phyloP scores from a whole-genome alignment of 2,888 invertebrate species.

The Meteorus cinctellus region DNA sequence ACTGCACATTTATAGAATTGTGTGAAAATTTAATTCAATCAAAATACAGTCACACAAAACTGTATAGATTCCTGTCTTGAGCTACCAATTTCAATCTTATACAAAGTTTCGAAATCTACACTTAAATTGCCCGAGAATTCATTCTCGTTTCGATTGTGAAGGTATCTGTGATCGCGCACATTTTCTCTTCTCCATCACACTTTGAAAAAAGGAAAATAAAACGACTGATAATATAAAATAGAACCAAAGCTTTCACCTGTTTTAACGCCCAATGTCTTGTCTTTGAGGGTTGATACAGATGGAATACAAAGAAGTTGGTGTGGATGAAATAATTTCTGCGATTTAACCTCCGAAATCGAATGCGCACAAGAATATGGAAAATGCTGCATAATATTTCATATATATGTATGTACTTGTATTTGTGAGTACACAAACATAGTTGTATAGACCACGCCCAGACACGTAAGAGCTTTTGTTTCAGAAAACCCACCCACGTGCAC shows the following conservation, averaged over 20 bases:
- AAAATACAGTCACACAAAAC: too few relatives aligned
- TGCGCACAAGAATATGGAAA: background rate
- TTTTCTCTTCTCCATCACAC: too few relatives aligned
- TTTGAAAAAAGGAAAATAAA: background rate
- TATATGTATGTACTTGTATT: background rate
- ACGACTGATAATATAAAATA: background rate
- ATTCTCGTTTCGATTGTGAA: too few relatives aligned
- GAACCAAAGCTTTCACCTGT: background rate
- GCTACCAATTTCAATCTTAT: too few relatives aligned
- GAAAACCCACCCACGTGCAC: slow-evolving; percentile 41
- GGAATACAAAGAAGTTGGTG: slow-evolving; percentile 7
- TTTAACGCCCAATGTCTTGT: background rate
- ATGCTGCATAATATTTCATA: background rate
- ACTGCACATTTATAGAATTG: too few relatives aligned
- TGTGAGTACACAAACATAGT: background rate
- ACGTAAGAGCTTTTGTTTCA: slow-evolving; percentile 51
- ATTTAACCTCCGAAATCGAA: background rate
- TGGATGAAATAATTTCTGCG: slow-evolving; percentile 13
- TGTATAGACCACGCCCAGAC: slow-evolving; percentile 12
- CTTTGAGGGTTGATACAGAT: background rate
- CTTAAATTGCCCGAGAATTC: too few relatives aligned
- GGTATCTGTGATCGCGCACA: too few relatives aligned
- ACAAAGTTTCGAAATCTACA: too few relatives aligned
- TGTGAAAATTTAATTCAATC: too few relatives aligned
- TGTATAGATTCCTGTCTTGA: too few relatives aligned